Evolutionary conservation across 2,888 invertebrate species (phyloP).

Genomic region (Cryptocephalus moraei): DNA sequence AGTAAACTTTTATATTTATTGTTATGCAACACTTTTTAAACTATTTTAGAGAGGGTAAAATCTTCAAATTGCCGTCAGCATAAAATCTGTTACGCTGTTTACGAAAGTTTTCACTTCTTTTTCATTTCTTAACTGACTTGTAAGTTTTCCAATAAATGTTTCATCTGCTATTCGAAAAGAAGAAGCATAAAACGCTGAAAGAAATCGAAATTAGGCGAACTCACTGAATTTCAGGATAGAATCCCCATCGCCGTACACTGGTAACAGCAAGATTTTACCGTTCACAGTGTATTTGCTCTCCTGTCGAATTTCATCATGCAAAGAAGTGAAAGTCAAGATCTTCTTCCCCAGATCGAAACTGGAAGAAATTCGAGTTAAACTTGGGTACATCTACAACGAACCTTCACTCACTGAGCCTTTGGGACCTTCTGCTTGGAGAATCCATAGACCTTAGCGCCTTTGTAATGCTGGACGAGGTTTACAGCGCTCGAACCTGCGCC

Average conservation of each 20-base stretch:
- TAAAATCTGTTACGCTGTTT: no score
- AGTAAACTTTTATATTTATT: no score
- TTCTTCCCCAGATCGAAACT: slow-evolving; percentile 3
- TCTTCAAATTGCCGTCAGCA: no score
- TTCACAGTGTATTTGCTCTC: slow-evolving; percentile 1
- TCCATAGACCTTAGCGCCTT: slow-evolving; percentile 5
- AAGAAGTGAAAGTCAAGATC: not conserved
- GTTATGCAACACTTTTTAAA: no score
- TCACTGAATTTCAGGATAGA: slow-evolving; percentile 1
- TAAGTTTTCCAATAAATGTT: no score
- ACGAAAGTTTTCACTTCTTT: no score
- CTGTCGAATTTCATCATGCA: slow-evolving; percentile 1
- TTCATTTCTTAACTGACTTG: no score
- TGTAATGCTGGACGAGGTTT: slow-evolving; percentile 10
- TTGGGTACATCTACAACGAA: no score
- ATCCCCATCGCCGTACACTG: slow-evolving; percentile 3
- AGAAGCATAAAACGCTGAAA: not conserved
- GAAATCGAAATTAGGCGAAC: not conserved
- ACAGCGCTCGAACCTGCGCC: slow-evolving; percentile 11
- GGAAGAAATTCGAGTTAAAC: not conserved
- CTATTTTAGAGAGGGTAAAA: no score
- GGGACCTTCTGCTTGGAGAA: slow-evolving; percentile 5
- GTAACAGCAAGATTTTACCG: slow-evolving; percentile 4
- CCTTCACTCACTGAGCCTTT: slow-evolving; percentile 7
- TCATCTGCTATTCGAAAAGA: no score